phyloP scores from a whole-genome alignment of 2,888 invertebrate species.

The Idaea dimidiata region DNA sequence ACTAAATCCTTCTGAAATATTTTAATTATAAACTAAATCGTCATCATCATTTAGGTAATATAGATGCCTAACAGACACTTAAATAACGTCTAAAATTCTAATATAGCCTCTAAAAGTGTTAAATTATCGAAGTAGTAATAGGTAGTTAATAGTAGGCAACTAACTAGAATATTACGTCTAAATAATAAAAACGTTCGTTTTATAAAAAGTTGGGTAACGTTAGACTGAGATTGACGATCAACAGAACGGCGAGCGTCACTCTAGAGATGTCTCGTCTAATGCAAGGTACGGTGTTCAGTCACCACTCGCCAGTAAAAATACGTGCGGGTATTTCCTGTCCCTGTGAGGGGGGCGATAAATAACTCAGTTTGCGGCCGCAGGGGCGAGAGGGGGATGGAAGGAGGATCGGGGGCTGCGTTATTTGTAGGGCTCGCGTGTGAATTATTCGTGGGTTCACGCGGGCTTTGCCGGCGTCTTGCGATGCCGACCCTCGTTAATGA shows the following conservation, averaged over 20 bases:
- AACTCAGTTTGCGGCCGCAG: constrained; percentile 73
- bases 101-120: neutral
- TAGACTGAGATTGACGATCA: constrained; percentile 24
- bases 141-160: neutral
- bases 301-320: constrained; percentile 72
- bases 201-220: constrained; percentile 1
- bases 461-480: constrained; percentile 72
- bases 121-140: neutral
- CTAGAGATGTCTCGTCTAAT: constrained; percentile 63
- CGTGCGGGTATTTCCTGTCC: constrained; percentile 76
- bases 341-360: constrained; percentile 71
- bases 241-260: constrained; percentile 40
- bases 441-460: constrained; percentile 80
- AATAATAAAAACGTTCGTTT: neutral
- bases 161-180: neutral
- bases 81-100: neutral
- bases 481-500: constrained; percentile 76
- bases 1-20: neutral
- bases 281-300: constrained; percentile 39
- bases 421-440: constrained; percentile 80
- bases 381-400: constrained; percentile 28
- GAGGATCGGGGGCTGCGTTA: constrained; percentile 56
- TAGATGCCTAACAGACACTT: neutral
- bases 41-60: neutral
- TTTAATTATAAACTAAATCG: neutral